These are phyloP conservation scores for Mesaphorura yosii DNA, from an alignment of 1,140 invertebrate species.

Conservation along the genomic window DNA sequence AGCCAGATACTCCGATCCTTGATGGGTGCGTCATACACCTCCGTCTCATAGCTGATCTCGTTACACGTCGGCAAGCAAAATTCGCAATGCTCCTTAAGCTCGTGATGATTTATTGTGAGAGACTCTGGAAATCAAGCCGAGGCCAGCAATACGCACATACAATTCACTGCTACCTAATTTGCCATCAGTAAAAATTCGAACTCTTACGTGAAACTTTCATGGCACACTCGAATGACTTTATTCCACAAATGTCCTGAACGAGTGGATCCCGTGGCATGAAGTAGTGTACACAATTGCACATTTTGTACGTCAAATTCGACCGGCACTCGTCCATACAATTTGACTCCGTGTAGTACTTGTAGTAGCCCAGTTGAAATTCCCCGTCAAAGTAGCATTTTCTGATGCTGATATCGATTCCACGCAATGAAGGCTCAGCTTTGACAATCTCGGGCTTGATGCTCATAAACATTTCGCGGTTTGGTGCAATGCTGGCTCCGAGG, in stretches of 20 bases:
- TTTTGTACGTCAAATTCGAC: conserved; percentile 3
- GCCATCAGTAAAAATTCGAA: not conserved
- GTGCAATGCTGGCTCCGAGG: not conserved
- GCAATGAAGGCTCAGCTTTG: not conserved
- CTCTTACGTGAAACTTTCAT: not conserved
- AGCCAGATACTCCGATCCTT: not conserved
- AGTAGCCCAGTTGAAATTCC: conserved; percentile 12
- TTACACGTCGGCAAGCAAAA: not conserved
- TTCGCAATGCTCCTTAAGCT: not conserved
- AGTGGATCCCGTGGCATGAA: conserved; percentile 23
- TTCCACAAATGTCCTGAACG: not conserved
- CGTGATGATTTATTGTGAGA: not conserved
- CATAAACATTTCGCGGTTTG: conserved; percentile 11
- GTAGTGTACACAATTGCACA: conserved; percentile 19
- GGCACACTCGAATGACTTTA: not conserved
- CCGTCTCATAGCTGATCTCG: not conserved
- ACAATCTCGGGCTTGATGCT: conserved; percentile 1
- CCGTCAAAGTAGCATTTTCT: conserved; percentile 20
- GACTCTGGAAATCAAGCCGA: not conserved
- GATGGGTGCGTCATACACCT: not conserved
- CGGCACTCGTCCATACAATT: conserved; percentile 23
- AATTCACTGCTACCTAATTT: not conserved
- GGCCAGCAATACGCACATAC: not conserved
- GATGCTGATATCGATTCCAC: not conserved
- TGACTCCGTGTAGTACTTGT: conserved; percentile 8